Conservation (phyloP, 2,888 invertebrate species). For the Drosophila setosimentum region DNA sequence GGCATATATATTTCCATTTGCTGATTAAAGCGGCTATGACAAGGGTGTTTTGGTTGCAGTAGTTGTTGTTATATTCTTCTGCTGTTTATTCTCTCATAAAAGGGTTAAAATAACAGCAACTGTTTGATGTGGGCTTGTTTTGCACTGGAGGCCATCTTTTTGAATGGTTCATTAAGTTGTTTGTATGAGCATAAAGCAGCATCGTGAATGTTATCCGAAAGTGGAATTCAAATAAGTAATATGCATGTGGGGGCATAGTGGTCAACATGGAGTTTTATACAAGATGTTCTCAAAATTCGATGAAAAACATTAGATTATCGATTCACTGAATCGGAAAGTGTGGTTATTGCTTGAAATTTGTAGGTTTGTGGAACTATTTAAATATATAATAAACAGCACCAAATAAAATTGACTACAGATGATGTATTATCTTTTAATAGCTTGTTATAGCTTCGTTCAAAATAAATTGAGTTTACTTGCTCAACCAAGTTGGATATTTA, state of each 20-base stretch:
- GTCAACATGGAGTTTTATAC: constrained; percentile 4
- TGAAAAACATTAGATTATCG: neutral
- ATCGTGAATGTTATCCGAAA: constrained; percentile 15
- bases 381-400: neutral
- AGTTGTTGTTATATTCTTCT: constrained; percentile 14
- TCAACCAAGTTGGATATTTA: neutral
- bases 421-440: neutral
- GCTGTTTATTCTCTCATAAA: constrained; percentile 32
- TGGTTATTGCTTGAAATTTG: neutral
- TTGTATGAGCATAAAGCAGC: constrained; percentile 45
- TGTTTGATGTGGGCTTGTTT: constrained; percentile 67
- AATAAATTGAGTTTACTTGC: neutral
- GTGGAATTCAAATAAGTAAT: constrained; percentile 36
- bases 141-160: constrained; percentile 22
- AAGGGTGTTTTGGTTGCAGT: constrained; percentile 48
- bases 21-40: constrained; percentile 70
- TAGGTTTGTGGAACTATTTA: neutral
- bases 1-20: constrained; percentile 69
- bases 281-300: constrained; percentile 5
- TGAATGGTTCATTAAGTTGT: constrained; percentile 72
- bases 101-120: constrained; percentile 71
- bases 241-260: constrained; percentile 11
- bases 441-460: neutral
- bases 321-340: constrained; percentile 31
- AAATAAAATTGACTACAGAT: neutral